Percentiles rank a stretch among this genome's conserved stretches.
Evolutionary conservation across 2,113 vertebrate genomes (phyloP).

Genomic region (Grallaria varia): DNA sequence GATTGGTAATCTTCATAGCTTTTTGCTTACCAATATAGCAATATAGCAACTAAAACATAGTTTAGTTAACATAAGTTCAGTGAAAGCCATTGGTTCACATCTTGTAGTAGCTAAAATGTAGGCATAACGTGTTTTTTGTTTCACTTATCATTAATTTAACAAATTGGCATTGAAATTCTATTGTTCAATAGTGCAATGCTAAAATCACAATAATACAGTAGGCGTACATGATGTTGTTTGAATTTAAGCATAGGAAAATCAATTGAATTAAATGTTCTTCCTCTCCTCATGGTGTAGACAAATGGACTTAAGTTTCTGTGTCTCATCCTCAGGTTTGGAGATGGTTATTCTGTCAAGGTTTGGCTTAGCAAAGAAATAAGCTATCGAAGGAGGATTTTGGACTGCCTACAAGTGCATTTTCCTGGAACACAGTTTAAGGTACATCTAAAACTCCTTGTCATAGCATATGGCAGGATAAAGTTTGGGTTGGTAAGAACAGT

Average conservation of each 20-base stretch:
- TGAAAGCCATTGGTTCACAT: too few species aligned
- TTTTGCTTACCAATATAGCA: neutral
- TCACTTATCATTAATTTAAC: neutral
- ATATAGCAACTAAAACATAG: neutral
- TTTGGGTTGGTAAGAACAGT: neutral
- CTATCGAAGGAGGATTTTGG: conserved; percentile 10
- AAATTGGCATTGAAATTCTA: neutral
- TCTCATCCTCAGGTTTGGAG: conserved; percentile 60
- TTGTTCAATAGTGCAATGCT: neutral
- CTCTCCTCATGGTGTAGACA: neutral
- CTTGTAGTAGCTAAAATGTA: neutral
- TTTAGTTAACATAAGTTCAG: neutral
- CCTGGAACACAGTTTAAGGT: conserved; percentile 71
- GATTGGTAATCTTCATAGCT: neutral
- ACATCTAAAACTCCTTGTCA: neutral
- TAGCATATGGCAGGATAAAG: neutral
- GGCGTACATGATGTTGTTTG: neutral
- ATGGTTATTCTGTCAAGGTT: conserved; percentile 66
- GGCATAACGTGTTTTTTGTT: neutral
- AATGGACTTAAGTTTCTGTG: neutral
- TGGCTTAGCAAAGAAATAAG: conserved; percentile 51
- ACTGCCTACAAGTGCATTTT: conserved; percentile 55
- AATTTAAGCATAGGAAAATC: neutral
- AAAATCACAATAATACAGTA: neutral
- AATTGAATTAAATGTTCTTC: neutral